Evolutionary conservation across 2,113 vertebrate species (phyloP).

Genomic region (Zapornia atra): DNA sequence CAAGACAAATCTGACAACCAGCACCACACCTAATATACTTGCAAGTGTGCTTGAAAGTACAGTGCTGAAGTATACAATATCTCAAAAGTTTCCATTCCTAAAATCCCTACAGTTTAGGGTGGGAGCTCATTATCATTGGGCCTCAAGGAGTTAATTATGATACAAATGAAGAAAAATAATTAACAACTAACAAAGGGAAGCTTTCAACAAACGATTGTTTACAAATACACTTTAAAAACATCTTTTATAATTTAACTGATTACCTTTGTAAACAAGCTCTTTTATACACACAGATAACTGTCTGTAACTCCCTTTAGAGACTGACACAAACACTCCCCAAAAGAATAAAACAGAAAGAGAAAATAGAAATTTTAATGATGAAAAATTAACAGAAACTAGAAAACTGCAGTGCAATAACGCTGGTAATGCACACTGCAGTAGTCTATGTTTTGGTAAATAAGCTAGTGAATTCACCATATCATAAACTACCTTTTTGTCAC

Average conservation of each 20-base stretch:
- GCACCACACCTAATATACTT: neutral
- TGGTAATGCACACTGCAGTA: neutral
- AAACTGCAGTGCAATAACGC: neutral
- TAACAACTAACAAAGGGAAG: neutral
- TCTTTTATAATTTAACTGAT: neutral
- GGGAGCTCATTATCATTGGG: neutral
- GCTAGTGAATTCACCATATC: neutral
- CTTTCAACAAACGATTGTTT: neutral
- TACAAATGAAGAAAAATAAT: neutral
- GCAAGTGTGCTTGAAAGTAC: neutral
- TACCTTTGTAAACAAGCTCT: neutral
- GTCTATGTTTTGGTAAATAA: neutral
- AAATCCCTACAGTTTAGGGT: neutral
- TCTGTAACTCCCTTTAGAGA: neutral
- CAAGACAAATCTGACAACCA: neutral
- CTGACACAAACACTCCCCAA: neutral
- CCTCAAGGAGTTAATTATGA: neutral
- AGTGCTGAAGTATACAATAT: neutral
- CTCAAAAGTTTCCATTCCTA: neutral
- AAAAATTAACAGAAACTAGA: neutral
- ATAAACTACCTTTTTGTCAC: neutral
- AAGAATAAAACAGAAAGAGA: neutral
- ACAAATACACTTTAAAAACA: neutral
- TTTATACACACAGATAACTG: neutral
- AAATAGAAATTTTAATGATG: neutral